phyloP scores from a whole-genome alignment of 2,797 vertebrate genomes.

The Pempheris klunzingeri region DNA sequence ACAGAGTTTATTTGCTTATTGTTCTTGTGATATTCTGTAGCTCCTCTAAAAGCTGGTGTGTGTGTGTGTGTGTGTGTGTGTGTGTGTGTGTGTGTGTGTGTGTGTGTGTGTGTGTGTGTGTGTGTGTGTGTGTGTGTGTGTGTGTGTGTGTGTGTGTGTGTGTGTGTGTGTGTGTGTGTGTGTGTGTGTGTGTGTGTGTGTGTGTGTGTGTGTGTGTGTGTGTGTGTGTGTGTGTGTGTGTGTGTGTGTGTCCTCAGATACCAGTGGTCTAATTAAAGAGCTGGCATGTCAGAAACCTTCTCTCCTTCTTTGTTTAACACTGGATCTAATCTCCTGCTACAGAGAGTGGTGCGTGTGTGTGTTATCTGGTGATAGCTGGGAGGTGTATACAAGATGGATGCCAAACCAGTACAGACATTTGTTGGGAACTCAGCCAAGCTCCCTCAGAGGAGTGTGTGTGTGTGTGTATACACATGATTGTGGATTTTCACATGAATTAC shows the following conservation, averaged over 20 bases:
- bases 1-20: conserved; percentile 3
- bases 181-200: conserved; percentile 11
- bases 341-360: conserved; percentile 42
- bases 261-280: conserved; percentile 78
- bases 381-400: conserved; percentile 70
- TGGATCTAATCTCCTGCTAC: conserved; percentile 73
- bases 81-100: conserved; percentile 2
- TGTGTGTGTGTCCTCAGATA: conserved; percentile 54
- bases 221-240: conserved; percentile 2
- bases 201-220: neutral
- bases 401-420: conserved; percentile 61
- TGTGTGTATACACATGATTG: conserved; percentile 5
- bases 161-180: conserved; percentile 2
- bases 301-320: conserved; percentile 80
- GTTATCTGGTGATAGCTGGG: conserved; percentile 61
- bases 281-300: conserved; percentile 71
- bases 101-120: conserved; percentile 16
- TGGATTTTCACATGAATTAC: conserved; percentile 5
- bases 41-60: neutral
- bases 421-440: conserved; percentile 54
- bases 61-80: conserved; percentile 1
- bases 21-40: neutral
- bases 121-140: neutral
- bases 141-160: conserved; percentile 17
- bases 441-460: conserved; percentile 7